phyloP scores from a whole-genome alignment of 2,888 invertebrate genomes.

The Chymomyza fuscimana region DNA sequence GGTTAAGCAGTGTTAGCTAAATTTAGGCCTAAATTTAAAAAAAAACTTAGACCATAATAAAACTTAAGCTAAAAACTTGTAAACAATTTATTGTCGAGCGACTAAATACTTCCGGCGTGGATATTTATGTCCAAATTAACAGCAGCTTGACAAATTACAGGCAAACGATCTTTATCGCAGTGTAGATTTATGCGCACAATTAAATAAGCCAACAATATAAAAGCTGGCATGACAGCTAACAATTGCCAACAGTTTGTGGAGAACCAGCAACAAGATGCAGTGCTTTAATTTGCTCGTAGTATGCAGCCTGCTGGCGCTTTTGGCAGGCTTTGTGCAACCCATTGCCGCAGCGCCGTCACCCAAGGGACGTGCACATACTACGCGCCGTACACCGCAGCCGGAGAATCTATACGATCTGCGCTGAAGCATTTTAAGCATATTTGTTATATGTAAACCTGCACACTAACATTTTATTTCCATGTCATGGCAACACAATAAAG shows the following conservation, averaged over 20 bases:
- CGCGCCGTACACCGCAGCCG: constrained; percentile 17
- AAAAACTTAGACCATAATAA: constrained; percentile 5
- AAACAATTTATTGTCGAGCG: constrained; percentile 24
- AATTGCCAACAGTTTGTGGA: not conserved
- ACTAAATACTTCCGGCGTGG: not conserved
- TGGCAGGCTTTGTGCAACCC: not conserved
- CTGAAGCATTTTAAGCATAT: not conserved
- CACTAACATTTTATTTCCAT: constrained; percentile 25
- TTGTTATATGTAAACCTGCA: not conserved
- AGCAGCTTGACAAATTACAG: not conserved
- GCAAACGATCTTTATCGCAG: constrained; percentile 8
- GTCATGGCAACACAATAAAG: constrained; percentile 17
- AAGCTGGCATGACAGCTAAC: not conserved
- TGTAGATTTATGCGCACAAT: not conserved
- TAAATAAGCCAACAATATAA: constrained; percentile 7
- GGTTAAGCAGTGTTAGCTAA: constrained; percentile 76
- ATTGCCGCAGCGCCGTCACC: constrained; percentile 5
- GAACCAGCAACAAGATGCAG: constrained; percentile 7
- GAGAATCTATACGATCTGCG: not conserved
- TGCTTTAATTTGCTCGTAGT: constrained; percentile 11
- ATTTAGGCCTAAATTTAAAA: constrained; percentile 33
- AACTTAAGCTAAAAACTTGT: constrained; percentile 27
- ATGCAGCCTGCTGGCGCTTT: constrained; percentile 5
- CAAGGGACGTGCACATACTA: constrained; percentile 21
- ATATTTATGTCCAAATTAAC: not conserved